Evolutionary conservation across 2,888 invertebrate genomes (phyloP).

Genomic region (Sphaerophoria rueppellii): DNA sequence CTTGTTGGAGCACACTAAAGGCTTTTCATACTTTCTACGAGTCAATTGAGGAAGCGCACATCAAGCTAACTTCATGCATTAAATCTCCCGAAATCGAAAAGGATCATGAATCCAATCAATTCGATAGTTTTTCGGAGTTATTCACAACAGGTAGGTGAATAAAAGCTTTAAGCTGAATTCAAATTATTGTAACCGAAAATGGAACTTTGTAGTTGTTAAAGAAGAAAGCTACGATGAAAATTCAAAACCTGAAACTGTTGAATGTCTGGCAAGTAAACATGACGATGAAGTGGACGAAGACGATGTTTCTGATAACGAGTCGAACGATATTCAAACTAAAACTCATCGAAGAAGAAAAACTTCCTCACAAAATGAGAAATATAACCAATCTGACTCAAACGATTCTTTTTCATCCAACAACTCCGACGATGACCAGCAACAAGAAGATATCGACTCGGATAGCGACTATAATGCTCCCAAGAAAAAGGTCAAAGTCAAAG

Average conservation of each 20-base stretch:
- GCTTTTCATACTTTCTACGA: slow-evolving; percentile 78
- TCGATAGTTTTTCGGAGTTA: slow-evolving; percentile 66
- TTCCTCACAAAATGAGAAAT: too few relatives aligned
- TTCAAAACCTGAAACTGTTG: slow-evolving; percentile 5
- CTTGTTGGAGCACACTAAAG: slow-evolving; percentile 76
- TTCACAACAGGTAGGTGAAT: slow-evolving; percentile 46
- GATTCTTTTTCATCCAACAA: not conserved
- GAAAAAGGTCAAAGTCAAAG: slow-evolving; percentile 14
- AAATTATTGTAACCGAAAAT: not conserved
- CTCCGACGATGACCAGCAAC: not conserved
- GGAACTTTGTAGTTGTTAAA: slow-evolving; percentile 32
- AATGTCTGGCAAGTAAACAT: not conserved
- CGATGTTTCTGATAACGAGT: too few relatives aligned
- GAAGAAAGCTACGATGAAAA: slow-evolving; percentile 14
- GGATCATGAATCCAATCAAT: not conserved
- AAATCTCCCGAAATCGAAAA: slow-evolving; percentile 16
- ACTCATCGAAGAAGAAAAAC: too few relatives aligned
- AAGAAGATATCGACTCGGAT: not conserved
- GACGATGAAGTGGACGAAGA: not conserved
- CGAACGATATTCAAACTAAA: too few relatives aligned
- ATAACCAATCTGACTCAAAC: not conserved
- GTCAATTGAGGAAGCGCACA: slow-evolving; percentile 75
- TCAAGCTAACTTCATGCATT: slow-evolving; percentile 1
- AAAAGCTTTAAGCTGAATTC: too few relatives aligned
- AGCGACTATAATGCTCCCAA: slow-evolving; percentile 15